Base-by-base conservation (phyloP, 2,888 invertebrate genomes). In the Nymphalis polychloros region DNA sequence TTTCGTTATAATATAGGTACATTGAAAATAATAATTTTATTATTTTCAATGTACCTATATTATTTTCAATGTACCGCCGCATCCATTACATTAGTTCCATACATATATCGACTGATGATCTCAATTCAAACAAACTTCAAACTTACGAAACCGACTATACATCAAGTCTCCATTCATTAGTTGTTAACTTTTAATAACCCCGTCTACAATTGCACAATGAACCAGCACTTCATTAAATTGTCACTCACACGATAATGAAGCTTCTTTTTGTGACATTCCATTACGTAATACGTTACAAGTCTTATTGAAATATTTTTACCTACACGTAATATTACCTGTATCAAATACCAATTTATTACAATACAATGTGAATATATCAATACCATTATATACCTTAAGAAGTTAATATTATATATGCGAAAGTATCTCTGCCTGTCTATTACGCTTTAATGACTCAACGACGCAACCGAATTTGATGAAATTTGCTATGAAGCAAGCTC, bases 201-300 rank as follows among this genome's bases (percentile, higher is more conserved):
- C 81, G 77, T 77, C 84, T 85, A 82, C 87, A 89, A 72, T 90
- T 89, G 86, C 82, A 89, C 87, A 90, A 90, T 87, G 83, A 79
- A 69, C 82, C 81, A 84, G 85, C 85, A 88, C 85, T 90, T 90
- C 88, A 89, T 90, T 90, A 89, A 86, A 89, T 88, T 90, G 89
- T 90, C 90, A 90, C 88, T 90, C 89, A 89, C 73, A 76, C 75
- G 69, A 73, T 77, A 72, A 65, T 67, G 79, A 78, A 77, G 79
- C 75, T 78, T 80, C 79, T 83, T 83, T 83, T 82, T 77, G 80
- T 83, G 84, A 84, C 82, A 79, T 77, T 78, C 57, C 64, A 55
- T 67, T 67, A 52, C 67, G 31, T 70, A 61, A 68, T 63, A 59
- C 62, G 65, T 57, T 57, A 10, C 35, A 41, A 31, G 27, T 53